Evolutionary conservation across 92 coral and sea anemone species (phyloP).

Genomic region (Montipora capitata): DNA sequence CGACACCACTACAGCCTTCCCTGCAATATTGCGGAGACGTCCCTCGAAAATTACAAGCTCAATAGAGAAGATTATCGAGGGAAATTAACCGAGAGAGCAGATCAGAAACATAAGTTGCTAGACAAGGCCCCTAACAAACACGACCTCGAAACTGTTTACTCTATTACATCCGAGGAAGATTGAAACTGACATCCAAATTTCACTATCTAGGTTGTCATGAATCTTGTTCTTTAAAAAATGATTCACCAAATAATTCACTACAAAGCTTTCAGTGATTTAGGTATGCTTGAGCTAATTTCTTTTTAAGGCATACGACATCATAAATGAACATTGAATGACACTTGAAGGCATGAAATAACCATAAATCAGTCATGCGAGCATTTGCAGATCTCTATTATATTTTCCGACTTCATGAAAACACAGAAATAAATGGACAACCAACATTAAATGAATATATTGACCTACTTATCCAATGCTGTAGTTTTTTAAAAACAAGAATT

Average conservation of each 20-base stretch:
- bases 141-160: constrained; percentile 22
- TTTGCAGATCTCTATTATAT: not conserved
- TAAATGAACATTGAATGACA: not conserved
- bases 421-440: not conserved
- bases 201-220: not conserved
- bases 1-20: constrained; percentile 23
- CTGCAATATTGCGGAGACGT: constrained; percentile 1
- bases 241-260: too few species aligned
- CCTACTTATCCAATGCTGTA: not conserved
- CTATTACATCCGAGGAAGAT: constrained; percentile 7
- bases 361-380: constrained; percentile 3
- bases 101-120: constrained; percentile 18
- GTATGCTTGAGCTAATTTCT: too few species aligned
- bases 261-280: too few species aligned
- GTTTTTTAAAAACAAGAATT: not conserved
- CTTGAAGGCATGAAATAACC: not conserved
- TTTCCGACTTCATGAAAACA: not conserved
- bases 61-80: not conserved
- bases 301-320: too few species aligned
- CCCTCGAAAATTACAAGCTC: constrained; percentile 26
- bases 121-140: constrained; percentile 21
- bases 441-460: not conserved
- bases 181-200: not conserved
- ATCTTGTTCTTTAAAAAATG: too few species aligned
- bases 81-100: constrained; percentile 21